A percentile compares a stretch with the other conserved stretches of the same genome.
Evolutionary conservation across 2,797 vertebrate genomes (phyloP).

Genomic region (Gymnothorax javanicus): DNA sequence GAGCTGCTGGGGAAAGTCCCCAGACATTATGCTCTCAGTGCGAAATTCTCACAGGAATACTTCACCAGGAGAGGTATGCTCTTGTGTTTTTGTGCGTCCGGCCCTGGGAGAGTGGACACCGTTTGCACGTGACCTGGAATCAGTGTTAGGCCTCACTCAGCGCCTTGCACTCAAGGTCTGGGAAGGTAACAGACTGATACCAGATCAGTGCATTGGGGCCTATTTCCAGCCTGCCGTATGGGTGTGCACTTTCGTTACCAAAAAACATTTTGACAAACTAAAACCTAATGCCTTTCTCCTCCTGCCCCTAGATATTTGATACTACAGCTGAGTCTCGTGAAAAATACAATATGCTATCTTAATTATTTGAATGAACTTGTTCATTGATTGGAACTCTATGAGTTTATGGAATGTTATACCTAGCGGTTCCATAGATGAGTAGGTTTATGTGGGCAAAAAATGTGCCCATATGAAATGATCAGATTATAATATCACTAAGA

Average conservation of each 20-base stretch:
- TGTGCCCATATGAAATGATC: not conserved
- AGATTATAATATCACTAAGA: not conserved
- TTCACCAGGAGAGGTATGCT: conserved; percentile 75
- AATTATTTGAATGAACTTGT: not conserved
- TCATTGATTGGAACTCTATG: not conserved
- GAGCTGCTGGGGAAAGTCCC: conserved; percentile 83
- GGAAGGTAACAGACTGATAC: not conserved
- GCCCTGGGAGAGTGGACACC: conserved; percentile 3
- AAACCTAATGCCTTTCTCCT: not conserved
- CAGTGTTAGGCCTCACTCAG: not conserved
- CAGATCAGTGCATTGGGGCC: not conserved
- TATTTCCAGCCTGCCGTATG: not conserved
- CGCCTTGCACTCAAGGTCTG: not conserved
- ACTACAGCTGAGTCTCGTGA: not conserved
- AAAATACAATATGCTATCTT: not conserved
- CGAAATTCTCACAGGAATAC: conserved; percentile 83
- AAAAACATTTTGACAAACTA: not conserved
- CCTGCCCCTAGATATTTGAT: not conserved
- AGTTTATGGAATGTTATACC: not conserved
- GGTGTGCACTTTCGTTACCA: not conserved
- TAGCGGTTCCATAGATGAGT: not conserved
- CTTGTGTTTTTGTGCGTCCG: not conserved
- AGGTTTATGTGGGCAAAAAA: not conserved
- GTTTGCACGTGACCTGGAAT: not conserved
- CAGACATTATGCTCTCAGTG: conserved; percentile 75